Conservation (phyloP, 2,888 invertebrate species). For the Noctua pronuba region DNA sequence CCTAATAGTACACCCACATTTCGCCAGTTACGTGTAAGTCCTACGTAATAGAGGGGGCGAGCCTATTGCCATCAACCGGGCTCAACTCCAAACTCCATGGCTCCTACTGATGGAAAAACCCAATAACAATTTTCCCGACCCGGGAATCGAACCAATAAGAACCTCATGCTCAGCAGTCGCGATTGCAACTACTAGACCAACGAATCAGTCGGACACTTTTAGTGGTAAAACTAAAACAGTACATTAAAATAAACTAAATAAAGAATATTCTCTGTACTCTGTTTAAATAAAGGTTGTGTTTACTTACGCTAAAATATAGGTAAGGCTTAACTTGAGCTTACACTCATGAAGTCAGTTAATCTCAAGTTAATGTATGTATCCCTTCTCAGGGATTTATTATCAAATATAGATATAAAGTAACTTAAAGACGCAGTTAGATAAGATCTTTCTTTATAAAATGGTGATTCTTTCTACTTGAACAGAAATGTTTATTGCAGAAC, state of each 20-base stretch:
- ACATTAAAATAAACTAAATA: not conserved
- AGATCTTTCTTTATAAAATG: conserved; percentile 23
- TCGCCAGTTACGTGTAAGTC: too few species aligned
- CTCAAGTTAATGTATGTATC: conserved; percentile 36
- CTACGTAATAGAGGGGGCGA: too few species aligned
- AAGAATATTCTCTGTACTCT: conserved; percentile 3
- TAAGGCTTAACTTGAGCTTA: conserved; percentile 19
- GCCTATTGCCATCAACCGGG: too few species aligned
- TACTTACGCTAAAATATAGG: not conserved
- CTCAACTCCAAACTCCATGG: too few species aligned
- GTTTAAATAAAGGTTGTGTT: not conserved
- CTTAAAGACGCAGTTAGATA: conserved; percentile 13
- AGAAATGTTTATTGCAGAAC: not conserved
- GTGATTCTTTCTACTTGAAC: not conserved
- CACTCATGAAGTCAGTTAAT: conserved; percentile 21
- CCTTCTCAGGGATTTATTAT: conserved; percentile 29
- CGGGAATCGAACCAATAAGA: too few species aligned
- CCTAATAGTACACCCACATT: too few species aligned
- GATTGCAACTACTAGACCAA: not conserved
- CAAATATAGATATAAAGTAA: conserved; percentile 29
- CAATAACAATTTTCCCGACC: too few species aligned
- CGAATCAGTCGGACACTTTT: not conserved
- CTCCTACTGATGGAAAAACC: too few species aligned
- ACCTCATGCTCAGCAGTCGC: too few species aligned
- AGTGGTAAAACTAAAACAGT: not conserved